These are phyloP conservation scores for Sebastolobus alascanus DNA, from an alignment of 2,797 vertebrate species.

Conservation along the genomic window DNA sequence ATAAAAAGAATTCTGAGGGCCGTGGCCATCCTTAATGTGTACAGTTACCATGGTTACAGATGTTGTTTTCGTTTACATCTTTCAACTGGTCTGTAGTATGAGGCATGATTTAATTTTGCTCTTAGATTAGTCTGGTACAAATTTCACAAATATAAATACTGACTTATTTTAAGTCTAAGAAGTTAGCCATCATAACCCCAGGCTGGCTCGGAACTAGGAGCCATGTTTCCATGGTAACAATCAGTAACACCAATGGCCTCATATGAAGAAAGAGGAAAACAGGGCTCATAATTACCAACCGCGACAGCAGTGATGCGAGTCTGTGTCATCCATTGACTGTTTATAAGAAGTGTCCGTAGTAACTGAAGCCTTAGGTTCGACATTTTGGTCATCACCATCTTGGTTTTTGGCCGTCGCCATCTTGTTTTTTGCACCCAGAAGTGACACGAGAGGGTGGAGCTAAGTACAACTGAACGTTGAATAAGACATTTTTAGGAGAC, in stretches of 20 bases:
- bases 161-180: not conserved
- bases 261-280: not conserved
- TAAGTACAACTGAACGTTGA: too few species aligned
- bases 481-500: too few species aligned
- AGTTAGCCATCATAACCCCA: not conserved
- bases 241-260: not conserved
- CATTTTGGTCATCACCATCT: accelerated
- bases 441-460: too few species aligned
- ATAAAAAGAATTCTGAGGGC: not conserved
- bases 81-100: not conserved
- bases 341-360: too few species aligned
- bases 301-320: not conserved
- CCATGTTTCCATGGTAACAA: not conserved
- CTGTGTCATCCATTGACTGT: too few species aligned
- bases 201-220: not conserved
- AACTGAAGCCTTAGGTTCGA: too few species aligned
- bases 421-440: too few species aligned
- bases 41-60: not conserved
- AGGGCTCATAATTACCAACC: not conserved
- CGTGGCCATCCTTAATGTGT: not conserved
- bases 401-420: too few species aligned
- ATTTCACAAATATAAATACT: not conserved
- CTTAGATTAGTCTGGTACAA: not conserved
- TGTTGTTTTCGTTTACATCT: not conserved
- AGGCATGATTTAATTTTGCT: accelerated